These are phyloP conservation scores for Abscondita cerata DNA, from an alignment of 2,888 invertebrate genomes.

Conservation along the genomic window DNA sequence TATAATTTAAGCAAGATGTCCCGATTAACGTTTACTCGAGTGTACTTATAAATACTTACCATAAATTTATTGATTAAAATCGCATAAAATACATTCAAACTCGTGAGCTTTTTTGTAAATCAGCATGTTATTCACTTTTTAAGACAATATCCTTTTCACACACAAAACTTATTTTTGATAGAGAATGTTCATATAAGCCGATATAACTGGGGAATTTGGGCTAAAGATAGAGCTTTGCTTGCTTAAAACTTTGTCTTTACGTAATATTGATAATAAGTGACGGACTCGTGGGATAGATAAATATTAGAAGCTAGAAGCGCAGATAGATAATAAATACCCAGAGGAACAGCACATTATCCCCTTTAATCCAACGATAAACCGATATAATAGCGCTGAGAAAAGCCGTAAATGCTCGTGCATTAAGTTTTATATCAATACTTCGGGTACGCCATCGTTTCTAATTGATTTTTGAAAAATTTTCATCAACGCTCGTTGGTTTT, in stretches of 20 bases:
- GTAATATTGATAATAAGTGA: conserved; percentile 33
- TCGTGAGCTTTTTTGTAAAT: too few relatives aligned
- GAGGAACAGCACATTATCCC: conserved; percentile 23
- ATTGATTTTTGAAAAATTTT: conserved; percentile 30
- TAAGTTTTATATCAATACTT: conserved; percentile 30
- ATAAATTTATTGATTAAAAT: too few relatives aligned
- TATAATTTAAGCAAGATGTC: too few relatives aligned
- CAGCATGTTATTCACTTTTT: too few relatives aligned
- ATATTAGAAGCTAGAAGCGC: conserved; percentile 24
- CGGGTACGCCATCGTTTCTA: conserved; percentile 23
- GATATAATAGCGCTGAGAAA: conserved; percentile 28
- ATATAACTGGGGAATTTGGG: too few relatives aligned
- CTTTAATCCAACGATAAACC: conserved; percentile 31
- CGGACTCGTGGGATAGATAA: conserved; percentile 22
- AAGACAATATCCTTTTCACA: too few relatives aligned
- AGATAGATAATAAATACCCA: conserved; percentile 34
- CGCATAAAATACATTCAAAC: too few relatives aligned
- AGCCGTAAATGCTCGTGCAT: conserved; percentile 28
- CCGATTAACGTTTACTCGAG: too few relatives aligned
- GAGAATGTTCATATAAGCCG: too few relatives aligned
- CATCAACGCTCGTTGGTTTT: too few relatives aligned
- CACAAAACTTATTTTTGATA: too few relatives aligned
- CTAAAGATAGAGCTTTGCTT: neutral
- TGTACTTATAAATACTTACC: too few relatives aligned
- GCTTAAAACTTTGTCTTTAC: conserved; percentile 14